Base-by-base conservation (phyloP, 2,797 vertebrate genomes). In the Bovichtus diacanthus region DNA sequence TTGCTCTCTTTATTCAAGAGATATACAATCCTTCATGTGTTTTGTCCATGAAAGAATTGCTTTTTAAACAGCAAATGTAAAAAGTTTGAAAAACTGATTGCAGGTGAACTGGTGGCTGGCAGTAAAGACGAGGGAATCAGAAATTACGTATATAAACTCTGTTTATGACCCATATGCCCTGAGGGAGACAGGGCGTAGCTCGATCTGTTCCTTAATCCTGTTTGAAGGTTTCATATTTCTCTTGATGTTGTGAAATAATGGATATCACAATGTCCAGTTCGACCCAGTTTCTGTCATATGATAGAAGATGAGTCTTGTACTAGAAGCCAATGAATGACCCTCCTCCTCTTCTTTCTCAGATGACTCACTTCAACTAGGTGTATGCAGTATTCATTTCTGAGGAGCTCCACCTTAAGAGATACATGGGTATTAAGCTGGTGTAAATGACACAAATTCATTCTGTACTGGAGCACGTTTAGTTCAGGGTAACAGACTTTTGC, bases 331-430 rank as follows among this genome's bases (percentile, higher is more conserved):
- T 1, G 36, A 62, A 1, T 1, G 43, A 82, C 27, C 62, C 41
- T 73, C 38, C 23, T 78, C 43, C 0, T 43, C 2, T 15, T 61
- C 15, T n/a, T 3, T 1, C 9, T 23, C 9, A 39, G 36, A 36
- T 36, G 39, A 59, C 15, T 51, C 15, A 10, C 27, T 65, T 1
- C 36, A 18, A 3, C 19, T 9, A 3, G 13, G 9, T 4, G 9
- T 16, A 23, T 6, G 19, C 59, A 43, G 19, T 25, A 11, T 79
- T 63, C 58, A 69, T 66, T 54, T 66, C 39, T 3, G 5, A 36
- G 25, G 4, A 49, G 43, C 53, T 67, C 25, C 46, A 47, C n/a
- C 56, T 29, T 19, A 3, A 34, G 7, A 67, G 55, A 70, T 77
- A 70, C 76, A 23, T 6, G 23, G 36, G 7, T 15, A n/a, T n/a